These are phyloP conservation scores for Tamias sibiricus DNA, from an alignment of 2,113 vertebrate genomes.

Conservation along the genomic window DNA sequence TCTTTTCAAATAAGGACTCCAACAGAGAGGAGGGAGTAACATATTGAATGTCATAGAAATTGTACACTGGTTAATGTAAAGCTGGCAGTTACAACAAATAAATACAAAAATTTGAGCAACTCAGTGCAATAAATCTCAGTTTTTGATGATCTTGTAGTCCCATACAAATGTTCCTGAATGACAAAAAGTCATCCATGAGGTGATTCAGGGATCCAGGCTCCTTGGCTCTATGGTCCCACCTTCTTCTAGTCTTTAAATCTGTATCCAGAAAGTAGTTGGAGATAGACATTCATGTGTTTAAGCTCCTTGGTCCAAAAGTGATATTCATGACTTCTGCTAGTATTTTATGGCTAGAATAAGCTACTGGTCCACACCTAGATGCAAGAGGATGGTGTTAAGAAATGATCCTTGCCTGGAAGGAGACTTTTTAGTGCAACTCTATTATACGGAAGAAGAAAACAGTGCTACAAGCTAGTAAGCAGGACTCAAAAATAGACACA, in stretches of 20 bases:
- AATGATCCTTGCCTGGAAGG: background rate
- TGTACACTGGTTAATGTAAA: background rate
- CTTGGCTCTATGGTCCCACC: background rate
- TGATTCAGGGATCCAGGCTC: background rate
- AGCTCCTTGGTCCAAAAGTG: background rate
- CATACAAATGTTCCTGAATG: background rate
- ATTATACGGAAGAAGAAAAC: background rate
- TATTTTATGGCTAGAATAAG: background rate
- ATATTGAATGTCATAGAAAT: background rate
- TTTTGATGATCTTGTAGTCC: background rate
- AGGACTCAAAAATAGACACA: background rate
- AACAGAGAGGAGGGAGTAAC: background rate
- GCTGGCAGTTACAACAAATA: background rate
- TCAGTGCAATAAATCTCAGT: background rate
- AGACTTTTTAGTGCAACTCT: background rate
- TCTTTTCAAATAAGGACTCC: conserved; percentile 24
- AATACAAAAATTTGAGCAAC: background rate
- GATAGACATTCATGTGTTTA: background rate
- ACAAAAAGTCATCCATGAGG: background rate
- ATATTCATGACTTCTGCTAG: background rate
- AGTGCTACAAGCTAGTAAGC: background rate
- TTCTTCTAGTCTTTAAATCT: background rate
- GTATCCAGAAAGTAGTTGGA: background rate
- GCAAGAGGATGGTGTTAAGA: background rate
- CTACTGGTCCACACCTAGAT: background rate